Evolutionary conservation across 2,888 invertebrate species (phyloP).

Genomic region (Archips crataeganus): DNA sequence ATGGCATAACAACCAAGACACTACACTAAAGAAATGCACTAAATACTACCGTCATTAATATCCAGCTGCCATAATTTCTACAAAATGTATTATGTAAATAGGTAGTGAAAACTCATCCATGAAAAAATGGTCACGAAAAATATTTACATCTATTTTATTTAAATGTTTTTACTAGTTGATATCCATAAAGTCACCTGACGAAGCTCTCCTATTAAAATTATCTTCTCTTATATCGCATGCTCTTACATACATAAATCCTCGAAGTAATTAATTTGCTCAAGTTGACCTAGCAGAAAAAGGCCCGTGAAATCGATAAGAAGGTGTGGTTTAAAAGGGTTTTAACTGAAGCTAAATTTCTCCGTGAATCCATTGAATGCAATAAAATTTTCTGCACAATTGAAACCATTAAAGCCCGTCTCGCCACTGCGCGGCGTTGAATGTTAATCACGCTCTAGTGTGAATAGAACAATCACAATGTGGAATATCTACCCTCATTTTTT

Average conservation of each 20-base stretch:
- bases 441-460: constrained; percentile 79
- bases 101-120: too few species aligned
- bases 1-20: too few species aligned
- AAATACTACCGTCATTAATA: too few species aligned
- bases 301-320: constrained; percentile 61
- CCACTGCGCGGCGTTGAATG: constrained; percentile 71
- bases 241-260: constrained; percentile 2
- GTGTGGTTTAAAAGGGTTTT: constrained; percentile 64
- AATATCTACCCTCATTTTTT: constrained; percentile 61
- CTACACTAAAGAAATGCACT: too few species aligned
- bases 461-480: constrained; percentile 80
- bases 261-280: constrained; percentile 29
- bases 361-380: constrained; percentile 79
- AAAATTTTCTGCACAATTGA: constrained; percentile 84
- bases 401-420: constrained; percentile 79
- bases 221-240: neutral
- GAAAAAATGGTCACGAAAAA: too few species aligned
- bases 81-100: too few species aligned
- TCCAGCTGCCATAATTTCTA: too few species aligned
- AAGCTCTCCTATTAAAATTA: too few species aligned
- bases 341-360: constrained; percentile 64
- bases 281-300: constrained; percentile 24
- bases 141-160: too few species aligned
- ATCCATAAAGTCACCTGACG: too few species aligned
- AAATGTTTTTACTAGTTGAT: too few species aligned